phyloP scores from a whole-genome alignment of 2,113 vertebrate species.

The Callipepla squamata region DNA sequence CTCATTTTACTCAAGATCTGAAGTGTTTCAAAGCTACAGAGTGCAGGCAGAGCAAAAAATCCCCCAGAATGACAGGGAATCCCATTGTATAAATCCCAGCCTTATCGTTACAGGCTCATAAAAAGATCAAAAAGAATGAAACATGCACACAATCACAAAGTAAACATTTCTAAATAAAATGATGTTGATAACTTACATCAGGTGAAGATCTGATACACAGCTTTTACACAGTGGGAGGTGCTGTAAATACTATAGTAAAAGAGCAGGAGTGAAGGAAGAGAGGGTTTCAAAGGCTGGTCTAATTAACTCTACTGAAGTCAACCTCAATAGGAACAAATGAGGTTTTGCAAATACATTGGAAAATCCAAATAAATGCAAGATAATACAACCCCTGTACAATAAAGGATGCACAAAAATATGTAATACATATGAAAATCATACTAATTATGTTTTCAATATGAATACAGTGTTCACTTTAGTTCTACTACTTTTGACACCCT shows the following conservation, averaged over 20 bases:
- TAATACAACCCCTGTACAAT: background rate
- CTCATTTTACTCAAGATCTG: conserved; percentile 34
- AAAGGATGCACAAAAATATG: background rate
- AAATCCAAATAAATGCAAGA: background rate
- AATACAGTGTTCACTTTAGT: background rate
- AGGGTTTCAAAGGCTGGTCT: background rate
- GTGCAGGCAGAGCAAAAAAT: conserved; percentile 13
- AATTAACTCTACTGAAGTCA: background rate
- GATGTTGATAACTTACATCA: background rate
- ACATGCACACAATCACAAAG: background rate
- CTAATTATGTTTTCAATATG: background rate
- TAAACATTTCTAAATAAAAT: conserved; percentile 28
- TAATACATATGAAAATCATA: background rate
- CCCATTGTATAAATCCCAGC: background rate
- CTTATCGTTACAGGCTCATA: background rate
- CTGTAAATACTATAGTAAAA: background rate
- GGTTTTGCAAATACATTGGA: background rate
- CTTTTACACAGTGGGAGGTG: background rate
- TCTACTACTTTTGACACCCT: background rate
- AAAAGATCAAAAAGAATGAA: conserved; percentile 49
- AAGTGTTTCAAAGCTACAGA: conserved; percentile 35
- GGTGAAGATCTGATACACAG: background rate
- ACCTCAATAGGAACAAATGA: background rate
- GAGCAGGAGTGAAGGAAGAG: background rate
- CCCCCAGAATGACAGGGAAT: conserved; percentile 25